A percentile compares a stretch with the other conserved stretches of the same genome.
These are phyloP conservation scores for Lithophane ornitopus DNA, from an alignment of 2,888 invertebrate species.

Conservation along the genomic window DNA sequence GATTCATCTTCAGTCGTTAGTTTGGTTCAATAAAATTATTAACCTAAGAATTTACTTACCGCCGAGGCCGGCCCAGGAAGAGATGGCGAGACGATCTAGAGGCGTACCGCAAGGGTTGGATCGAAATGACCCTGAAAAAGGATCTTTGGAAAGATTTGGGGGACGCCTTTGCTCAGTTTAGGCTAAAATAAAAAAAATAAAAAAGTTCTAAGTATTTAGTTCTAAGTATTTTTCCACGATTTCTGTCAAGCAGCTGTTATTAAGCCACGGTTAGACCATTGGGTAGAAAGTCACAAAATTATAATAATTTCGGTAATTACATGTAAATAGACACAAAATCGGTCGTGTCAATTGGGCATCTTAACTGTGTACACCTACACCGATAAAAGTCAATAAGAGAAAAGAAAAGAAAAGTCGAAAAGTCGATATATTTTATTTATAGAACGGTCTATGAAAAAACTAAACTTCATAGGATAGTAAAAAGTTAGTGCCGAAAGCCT, in stretches of 20 bases:
- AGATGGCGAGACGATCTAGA: too few species aligned
- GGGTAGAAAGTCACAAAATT: background rate
- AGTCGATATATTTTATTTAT: constrained; percentile 14
- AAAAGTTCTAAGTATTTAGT: too few species aligned
- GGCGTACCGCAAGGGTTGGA: too few species aligned
- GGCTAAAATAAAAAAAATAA: too few species aligned
- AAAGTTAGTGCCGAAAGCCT: background rate
- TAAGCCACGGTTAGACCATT: background rate
- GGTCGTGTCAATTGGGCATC: constrained; percentile 7
- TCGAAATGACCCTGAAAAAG: too few species aligned
- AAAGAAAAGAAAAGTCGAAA: too few species aligned
- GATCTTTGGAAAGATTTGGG: too few species aligned
- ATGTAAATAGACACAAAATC: constrained; percentile 2
- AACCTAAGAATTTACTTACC: too few species aligned
- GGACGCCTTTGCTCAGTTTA: too few species aligned
- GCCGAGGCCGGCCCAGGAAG: too few species aligned
- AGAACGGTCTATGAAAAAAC: background rate
- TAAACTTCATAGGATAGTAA: background rate
- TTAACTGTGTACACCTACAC: constrained; percentile 22
- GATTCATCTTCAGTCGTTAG: constrained; percentile 16
- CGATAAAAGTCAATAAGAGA: background rate
- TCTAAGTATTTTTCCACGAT: background rate
- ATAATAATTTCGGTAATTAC: constrained; percentile 14
- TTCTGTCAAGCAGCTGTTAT: background rate
- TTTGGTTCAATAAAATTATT: background rate